A percentile compares a stretch with the other conserved stretches of the same genome.
Conservation (phyloP, 2,888 invertebrate genomes). For the Lycocerus yunnanus region DNA sequence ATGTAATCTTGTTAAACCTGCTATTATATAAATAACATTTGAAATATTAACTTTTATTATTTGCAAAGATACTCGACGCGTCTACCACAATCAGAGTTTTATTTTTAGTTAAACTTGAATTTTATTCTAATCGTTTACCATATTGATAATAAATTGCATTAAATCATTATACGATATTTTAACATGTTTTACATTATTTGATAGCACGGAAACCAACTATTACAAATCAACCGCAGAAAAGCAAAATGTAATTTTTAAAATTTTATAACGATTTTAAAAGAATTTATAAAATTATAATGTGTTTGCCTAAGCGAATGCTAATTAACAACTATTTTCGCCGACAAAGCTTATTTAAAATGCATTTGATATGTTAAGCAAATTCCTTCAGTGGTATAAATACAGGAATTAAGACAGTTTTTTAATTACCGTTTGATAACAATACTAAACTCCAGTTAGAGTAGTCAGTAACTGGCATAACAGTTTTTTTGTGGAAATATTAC, state of each 20-base stretch:
- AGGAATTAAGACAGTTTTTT: neutral
- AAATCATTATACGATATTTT: neutral
- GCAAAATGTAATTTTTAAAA: neutral
- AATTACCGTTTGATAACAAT: neutral
- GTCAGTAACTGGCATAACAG: neutral
- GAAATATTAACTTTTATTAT: too few relatives aligned
- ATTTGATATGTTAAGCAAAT: slow-evolving; percentile 8
- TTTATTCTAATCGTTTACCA: neutral
- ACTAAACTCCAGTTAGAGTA: neutral
- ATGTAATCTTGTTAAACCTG: too few relatives aligned
- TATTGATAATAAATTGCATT: neutral
- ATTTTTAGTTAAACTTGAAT: too few relatives aligned
- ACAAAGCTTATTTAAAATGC: slow-evolving; percentile 18
- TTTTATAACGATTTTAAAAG: neutral
- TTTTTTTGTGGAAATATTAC: neutral
- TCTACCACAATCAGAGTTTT: too few relatives aligned
- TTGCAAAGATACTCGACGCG: too few relatives aligned
- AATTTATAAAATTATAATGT: slow-evolving; percentile 2
- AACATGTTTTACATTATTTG: neutral
- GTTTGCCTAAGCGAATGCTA: slow-evolving; percentile 17
- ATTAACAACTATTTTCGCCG: slow-evolving; percentile 19
- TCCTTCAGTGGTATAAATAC: slow-evolving; percentile 4
- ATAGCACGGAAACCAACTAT: neutral
- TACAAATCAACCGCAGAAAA: neutral
- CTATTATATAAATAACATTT: too few relatives aligned